phyloP scores from a whole-genome alignment of 2,113 vertebrate species.

The Balaeniceps rex region DNA sequence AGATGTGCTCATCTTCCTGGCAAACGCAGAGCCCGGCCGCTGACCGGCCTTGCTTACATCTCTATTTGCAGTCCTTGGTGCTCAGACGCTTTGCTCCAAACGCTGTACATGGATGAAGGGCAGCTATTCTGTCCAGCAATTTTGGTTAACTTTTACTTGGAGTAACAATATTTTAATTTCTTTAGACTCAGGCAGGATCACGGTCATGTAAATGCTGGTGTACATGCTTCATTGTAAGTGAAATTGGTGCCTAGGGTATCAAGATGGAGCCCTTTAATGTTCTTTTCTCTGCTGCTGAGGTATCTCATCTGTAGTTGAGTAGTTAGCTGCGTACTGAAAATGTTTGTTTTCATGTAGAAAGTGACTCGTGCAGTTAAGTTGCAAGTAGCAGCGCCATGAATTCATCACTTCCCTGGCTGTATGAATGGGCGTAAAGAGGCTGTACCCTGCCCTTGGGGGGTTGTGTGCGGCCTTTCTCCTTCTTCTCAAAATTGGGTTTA shows the following conservation, averaged over 20 bases:
- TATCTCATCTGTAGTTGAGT: neutral
- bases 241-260: neutral
- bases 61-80: neutral
- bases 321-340: neutral
- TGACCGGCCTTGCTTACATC: neutral
- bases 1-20: neutral
- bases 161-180: neutral
- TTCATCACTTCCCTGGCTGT: neutral
- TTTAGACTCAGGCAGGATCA: neutral
- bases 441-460: neutral
- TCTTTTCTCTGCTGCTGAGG: neutral
- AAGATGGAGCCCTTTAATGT: neutral
- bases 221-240: neutral
- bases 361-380: neutral
- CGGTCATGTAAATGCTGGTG: neutral
- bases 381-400: neutral
- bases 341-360: neutral
- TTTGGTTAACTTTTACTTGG: neutral
- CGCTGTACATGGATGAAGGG: neutral
- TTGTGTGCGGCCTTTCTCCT: neutral
- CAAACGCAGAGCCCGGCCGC: neutral
- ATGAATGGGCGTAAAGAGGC: neutral
- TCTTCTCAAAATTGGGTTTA: neutral
- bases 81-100: neutral
- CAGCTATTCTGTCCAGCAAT: neutral